These are phyloP conservation scores for Pyralis farinalis DNA, from an alignment of 2,888 invertebrate genomes.

Conservation along the genomic window DNA sequence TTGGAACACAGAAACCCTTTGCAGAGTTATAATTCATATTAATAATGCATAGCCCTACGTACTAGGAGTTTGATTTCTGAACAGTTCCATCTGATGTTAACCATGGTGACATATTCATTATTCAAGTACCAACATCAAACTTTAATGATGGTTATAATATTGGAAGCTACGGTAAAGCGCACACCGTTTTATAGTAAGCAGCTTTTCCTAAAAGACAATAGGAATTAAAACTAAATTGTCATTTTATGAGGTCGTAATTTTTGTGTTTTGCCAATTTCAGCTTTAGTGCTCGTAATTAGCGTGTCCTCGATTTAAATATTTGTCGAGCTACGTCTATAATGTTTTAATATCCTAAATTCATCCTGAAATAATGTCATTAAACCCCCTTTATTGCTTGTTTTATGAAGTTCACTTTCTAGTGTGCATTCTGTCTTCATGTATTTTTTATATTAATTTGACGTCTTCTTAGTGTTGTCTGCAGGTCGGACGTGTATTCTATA, in stretches of 20 bases:
- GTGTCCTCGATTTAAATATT: slow-evolving; percentile 39
- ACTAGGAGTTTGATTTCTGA: too few relatives aligned
- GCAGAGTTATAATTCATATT: too few relatives aligned
- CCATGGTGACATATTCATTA: too few relatives aligned
- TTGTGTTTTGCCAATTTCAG: slow-evolving; percentile 41
- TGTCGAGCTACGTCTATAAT: slow-evolving; percentile 18
- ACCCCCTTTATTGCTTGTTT: background rate
- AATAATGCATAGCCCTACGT: too few relatives aligned
- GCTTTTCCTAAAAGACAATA: slow-evolving; percentile 49
- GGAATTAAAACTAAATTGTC: slow-evolving; percentile 58
- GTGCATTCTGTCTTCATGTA: too few relatives aligned
- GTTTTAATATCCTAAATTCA: slow-evolving; percentile 6
- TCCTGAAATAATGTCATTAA: background rate
- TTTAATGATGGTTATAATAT: slow-evolving; percentile 30
- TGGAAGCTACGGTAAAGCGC: slow-evolving; percentile 39
- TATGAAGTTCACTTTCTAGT: too few relatives aligned
- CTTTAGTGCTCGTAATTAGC: slow-evolving; percentile 45
- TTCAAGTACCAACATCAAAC: too few relatives aligned
- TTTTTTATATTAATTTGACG: too few relatives aligned
- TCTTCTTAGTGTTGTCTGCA: too few relatives aligned
- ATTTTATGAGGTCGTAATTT: slow-evolving; percentile 56
- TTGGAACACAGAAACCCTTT: too few relatives aligned
- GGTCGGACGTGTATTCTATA: too few relatives aligned
- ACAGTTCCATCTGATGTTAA: too few relatives aligned
- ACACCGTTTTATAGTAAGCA: slow-evolving; percentile 41